These are phyloP conservation scores for Ennomos fuscantarius DNA, from an alignment of 2,888 invertebrate species.

Conservation along the genomic window DNA sequence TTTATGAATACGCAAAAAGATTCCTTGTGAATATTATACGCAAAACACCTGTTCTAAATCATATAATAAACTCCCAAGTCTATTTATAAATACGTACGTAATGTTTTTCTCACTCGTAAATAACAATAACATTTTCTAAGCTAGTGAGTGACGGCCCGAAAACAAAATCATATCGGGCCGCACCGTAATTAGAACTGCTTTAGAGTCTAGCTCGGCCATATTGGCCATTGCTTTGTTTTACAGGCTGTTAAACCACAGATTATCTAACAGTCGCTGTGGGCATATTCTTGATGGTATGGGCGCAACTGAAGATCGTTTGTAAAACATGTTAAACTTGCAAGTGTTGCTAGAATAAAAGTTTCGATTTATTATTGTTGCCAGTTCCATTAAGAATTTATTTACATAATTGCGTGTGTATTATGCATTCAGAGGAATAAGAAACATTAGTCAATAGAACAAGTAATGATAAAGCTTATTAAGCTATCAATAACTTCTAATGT, in stretches of 20 bases:
- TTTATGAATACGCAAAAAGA: no score
- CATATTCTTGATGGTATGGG: conserved; percentile 34
- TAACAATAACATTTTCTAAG: no score
- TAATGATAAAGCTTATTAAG: conserved; percentile 36
- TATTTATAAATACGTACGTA: no score
- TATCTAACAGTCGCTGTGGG: conserved; percentile 1
- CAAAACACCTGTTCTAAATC: no score
- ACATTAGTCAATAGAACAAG: conserved; percentile 28
- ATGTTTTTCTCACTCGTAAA: no score
- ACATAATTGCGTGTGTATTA: conserved; percentile 23
- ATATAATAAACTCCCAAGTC: no score
- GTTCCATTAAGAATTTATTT: conserved; percentile 34
- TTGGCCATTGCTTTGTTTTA: conserved; percentile 53
- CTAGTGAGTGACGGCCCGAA: background rate
- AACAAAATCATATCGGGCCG: conserved; percentile 8
- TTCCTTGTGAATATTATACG: no score
- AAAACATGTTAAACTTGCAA: conserved; percentile 52
- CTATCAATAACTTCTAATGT: conserved; percentile 35
- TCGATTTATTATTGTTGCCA: conserved; percentile 55
- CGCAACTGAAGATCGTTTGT: conserved; percentile 53
- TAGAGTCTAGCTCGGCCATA: conserved; percentile 9
- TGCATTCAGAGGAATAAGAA: conserved; percentile 24
- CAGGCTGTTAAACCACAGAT: conserved; percentile 44
- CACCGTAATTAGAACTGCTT: conserved; percentile 3
- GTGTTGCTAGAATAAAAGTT: conserved; percentile 52